A percentile compares a stretch with the other conserved stretches of the same genome.
Evolutionary conservation across 2,113 vertebrate species (phyloP).

Genomic region (Acinonyx jubatus): DNA sequence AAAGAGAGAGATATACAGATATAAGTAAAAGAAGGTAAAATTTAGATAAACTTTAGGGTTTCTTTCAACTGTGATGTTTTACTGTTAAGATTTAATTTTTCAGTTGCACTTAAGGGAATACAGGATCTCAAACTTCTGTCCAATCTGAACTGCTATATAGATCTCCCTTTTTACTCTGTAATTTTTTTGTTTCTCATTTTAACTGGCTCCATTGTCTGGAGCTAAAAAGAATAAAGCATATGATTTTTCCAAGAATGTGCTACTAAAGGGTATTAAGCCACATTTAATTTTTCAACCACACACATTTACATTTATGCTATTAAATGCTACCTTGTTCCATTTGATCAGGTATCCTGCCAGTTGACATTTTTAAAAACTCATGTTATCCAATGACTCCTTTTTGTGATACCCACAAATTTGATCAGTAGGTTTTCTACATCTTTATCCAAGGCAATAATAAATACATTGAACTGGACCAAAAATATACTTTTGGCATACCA

Average conservation of each 20-base stretch:
- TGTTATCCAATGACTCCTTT: neutral
- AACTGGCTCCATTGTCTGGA: neutral
- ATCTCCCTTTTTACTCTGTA: neutral
- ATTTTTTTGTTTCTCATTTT: neutral
- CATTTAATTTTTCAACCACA: neutral
- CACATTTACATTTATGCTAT: neutral
- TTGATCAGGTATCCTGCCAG: neutral
- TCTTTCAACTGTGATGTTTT: neutral
- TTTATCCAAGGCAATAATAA: neutral
- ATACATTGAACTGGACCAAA: neutral
- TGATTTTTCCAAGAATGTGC: neutral
- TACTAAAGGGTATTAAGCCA: neutral
- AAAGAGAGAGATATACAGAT: neutral
- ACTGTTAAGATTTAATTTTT: neutral
- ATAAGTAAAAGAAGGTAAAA: neutral
- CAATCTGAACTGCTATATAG: neutral
- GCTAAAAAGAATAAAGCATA: neutral
- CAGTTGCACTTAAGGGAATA: neutral
- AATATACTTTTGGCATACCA: neutral
- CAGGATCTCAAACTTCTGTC: neutral
- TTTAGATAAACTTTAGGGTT: neutral
- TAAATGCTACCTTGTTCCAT: neutral
- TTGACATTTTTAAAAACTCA: neutral
- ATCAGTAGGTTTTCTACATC: neutral
- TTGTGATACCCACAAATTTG: neutral